phyloP scores from a whole-genome alignment of 2,888 invertebrate species.

The Busseola fusca region DNA sequence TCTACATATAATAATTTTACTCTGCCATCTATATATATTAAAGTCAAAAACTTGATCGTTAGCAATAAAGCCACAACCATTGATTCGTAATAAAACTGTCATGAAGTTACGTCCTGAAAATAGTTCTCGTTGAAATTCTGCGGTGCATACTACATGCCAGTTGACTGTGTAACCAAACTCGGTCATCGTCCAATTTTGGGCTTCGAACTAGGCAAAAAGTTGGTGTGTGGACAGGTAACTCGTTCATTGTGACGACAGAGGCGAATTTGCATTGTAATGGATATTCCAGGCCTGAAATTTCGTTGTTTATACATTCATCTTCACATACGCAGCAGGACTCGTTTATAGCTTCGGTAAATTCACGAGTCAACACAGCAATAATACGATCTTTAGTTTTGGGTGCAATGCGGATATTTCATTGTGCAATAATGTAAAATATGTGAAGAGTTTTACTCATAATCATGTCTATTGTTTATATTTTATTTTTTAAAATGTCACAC shows the following conservation, averaged over 20 bases:
- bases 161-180: constrained; percentile 70
- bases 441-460: constrained; percentile 21
- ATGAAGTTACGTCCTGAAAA: constrained; percentile 50
- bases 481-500: constrained; percentile 15
- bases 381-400: constrained; percentile 57
- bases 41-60: constrained; percentile 34
- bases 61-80: constrained; percentile 42
- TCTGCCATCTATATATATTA: too few species aligned
- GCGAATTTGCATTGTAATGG: constrained; percentile 87
- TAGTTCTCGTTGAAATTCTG: constrained; percentile 54
- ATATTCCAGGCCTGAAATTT: constrained; percentile 73
- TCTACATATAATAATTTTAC: too few species aligned
- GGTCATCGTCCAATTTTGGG: constrained; percentile 80
- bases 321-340: constrained; percentile 70
- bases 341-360: constrained; percentile 70
- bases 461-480: constrained; percentile 24
- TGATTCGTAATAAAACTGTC: constrained; percentile 55
- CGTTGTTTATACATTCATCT: constrained; percentile 75
- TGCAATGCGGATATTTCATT: constrained; percentile 53
- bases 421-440: constrained; percentile 36
- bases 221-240: constrained; percentile 77
- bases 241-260: constrained; percentile 78
- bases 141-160: constrained; percentile 51
- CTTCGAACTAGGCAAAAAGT: constrained; percentile 80
- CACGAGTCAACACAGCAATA: constrained; percentile 63